These are phyloP conservation scores for Scaptodrosophila lebanonensis DNA, from an alignment of 1,140 invertebrate species.

Conservation along the genomic window DNA sequence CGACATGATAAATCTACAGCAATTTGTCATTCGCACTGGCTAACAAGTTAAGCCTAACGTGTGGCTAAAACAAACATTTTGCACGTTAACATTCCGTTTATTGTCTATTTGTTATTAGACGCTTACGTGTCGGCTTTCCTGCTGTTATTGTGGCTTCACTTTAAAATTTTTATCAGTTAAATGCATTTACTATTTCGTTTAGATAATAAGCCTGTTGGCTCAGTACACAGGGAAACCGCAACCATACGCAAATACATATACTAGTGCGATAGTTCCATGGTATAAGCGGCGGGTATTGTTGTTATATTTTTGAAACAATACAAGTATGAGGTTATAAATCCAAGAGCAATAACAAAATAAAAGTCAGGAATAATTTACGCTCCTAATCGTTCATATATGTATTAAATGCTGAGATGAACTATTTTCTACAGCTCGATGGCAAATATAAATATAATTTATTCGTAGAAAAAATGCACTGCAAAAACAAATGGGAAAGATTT, in stretches of 20 bases:
- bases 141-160: slow-evolving; percentile 10
- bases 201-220: slow-evolving; percentile 55
- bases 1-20: slow-evolving; percentile 68
- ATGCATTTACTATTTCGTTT: slow-evolving; percentile 49
- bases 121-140: slow-evolving; percentile 46
- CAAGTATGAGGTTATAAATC: slow-evolving; percentile 38
- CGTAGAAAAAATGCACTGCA: too few species aligned
- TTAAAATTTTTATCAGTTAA: slow-evolving; percentile 34
- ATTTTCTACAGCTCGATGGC: too few species aligned
- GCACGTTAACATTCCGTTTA: slow-evolving; percentile 27
- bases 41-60: slow-evolving; percentile 63
- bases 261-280: too few species aligned
- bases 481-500: too few species aligned
- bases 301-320: slow-evolving; percentile 20
- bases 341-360: slow-evolving; percentile 32
- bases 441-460: too few species aligned
- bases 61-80: slow-evolving; percentile 57
- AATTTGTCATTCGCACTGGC: slow-evolving; percentile 49
- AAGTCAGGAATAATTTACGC: slow-evolving; percentile 25
- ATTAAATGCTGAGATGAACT: slow-evolving; percentile 17
- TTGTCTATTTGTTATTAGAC: slow-evolving; percentile 63
- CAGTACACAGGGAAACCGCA: too few species aligned
- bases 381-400: slow-evolving; percentile 36
- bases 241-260: too few species aligned
- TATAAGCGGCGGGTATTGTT: slow-evolving; percentile 24